A percentile compares a stretch with the other conserved stretches of the same genome.
phyloP scores from a whole-genome alignment of 1,140 invertebrate genomes.

The Berghia stephanieae region DNA sequence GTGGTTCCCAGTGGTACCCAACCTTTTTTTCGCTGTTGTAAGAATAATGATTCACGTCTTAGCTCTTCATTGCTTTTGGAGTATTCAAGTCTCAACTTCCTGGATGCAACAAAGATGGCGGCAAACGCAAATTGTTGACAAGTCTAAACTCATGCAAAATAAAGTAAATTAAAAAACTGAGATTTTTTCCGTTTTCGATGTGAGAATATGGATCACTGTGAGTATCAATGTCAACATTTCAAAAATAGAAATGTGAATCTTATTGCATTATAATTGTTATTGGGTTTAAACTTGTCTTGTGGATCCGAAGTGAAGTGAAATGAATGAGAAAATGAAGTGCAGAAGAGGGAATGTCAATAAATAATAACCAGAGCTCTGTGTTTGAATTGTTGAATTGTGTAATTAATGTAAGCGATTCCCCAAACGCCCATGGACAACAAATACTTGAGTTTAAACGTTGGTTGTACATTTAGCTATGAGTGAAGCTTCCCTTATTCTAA shows the following conservation, averaged over 20 bases:
- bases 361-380: no score
- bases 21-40: no score
- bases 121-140: constrained; percentile 31
- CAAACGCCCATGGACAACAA: no score
- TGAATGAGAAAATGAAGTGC: neutral
- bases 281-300: neutral
- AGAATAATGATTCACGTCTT: no score
- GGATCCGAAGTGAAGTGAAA: neutral
- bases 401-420: no score
- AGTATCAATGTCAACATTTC: neutral
- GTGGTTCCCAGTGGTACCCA: no score
- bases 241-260: neutral
- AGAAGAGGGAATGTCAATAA: no score
- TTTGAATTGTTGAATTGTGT: no score
- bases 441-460: no score
- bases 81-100: constrained; percentile 3
- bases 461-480: no score
- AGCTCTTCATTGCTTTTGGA: no score
- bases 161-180: neutral
- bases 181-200: neutral
- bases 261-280: neutral
- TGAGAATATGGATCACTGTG: neutral
- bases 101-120: constrained; percentile 35
- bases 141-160: constrained; percentile 20
- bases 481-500: no score